A percentile compares a stretch with the other conserved stretches of the same genome.
These are phyloP conservation scores for Epinotia brunnichana DNA, from an alignment of 2,888 invertebrate genomes.

Conservation along the genomic window DNA sequence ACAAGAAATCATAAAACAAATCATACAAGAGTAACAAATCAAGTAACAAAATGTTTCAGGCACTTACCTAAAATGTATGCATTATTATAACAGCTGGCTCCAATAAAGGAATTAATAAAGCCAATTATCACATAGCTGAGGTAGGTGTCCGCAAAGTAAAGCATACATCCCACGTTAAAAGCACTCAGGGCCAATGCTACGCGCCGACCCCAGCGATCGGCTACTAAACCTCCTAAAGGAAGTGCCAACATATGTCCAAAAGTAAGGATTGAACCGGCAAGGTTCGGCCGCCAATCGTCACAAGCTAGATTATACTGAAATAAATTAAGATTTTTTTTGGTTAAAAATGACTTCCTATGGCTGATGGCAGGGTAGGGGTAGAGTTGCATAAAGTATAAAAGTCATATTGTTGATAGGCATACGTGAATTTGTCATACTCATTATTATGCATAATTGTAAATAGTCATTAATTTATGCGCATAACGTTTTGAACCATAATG, in stretches of 20 bases:
- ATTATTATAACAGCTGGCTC: neutral
- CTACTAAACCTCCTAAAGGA: slow-evolving; percentile 13
- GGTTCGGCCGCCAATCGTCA: slow-evolving; percentile 25
- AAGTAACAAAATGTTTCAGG: too few relatives aligned
- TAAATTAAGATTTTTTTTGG: neutral
- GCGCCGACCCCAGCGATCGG: slow-evolving; percentile 33
- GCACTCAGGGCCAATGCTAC: neutral
- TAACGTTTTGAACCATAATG: too few relatives aligned
- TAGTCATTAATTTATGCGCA: too few relatives aligned
- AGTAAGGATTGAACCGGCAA: slow-evolving; percentile 9
- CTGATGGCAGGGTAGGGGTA: too few relatives aligned
- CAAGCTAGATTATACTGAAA: slow-evolving; percentile 34
- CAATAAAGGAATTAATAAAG: neutral
- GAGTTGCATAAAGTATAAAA: too few relatives aligned
- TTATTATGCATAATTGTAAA: too few relatives aligned
- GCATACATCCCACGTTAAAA: neutral
- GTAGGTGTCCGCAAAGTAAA: slow-evolving; percentile 9
- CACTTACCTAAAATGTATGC: slow-evolving; percentile 21
- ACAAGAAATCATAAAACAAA: neutral
- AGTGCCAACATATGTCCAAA: slow-evolving; percentile 3
- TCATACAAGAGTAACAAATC: neutral
- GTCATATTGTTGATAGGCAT: too few relatives aligned
- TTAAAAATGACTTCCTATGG: too few relatives aligned
- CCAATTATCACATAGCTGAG: neutral
- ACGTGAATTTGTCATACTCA: too few relatives aligned